phyloP scores from a whole-genome alignment of 1,140 invertebrate genomes.

The Galendromus occidentalis region DNA sequence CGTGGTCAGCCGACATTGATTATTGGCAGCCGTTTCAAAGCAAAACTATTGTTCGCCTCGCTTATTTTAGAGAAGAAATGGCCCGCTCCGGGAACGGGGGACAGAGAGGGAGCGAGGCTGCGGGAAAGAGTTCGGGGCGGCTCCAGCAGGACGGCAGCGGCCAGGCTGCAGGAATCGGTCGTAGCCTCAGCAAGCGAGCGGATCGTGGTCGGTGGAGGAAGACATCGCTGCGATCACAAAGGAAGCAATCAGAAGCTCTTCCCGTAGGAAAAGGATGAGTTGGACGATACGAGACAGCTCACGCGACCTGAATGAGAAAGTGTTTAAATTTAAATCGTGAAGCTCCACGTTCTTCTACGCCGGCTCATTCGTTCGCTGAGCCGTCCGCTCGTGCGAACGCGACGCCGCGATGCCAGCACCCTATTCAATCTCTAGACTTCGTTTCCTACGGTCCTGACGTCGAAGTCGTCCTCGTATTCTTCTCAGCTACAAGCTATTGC shows the following conservation, averaged over 20 bases:
- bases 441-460: too few species aligned
- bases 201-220: too few species aligned
- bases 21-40: too few species aligned
- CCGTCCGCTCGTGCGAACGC: too few species aligned
- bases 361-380: too few species aligned
- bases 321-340: slow-evolving; percentile 9
- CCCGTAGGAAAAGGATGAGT: too few species aligned
- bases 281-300: too few species aligned
- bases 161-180: not conserved
- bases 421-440: too few species aligned
- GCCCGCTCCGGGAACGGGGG: not conserved
- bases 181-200: not conserved
- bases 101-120: not conserved
- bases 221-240: not conserved
- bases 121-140: not conserved
- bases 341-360: not conserved
- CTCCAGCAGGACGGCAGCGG: not conserved
- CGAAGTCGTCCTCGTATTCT: too few species aligned
- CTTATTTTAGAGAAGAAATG: not conserved
- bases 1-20: too few species aligned
- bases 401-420: too few species aligned
- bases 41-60: not conserved
- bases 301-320: not conserved
- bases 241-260: slow-evolving; percentile 3
- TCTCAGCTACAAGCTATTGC: too few species aligned